A percentile compares a stretch with the other conserved stretches of the same genome.
Conservation (phyloP, 1,140 invertebrate species). For the Saccostrea echinata region DNA sequence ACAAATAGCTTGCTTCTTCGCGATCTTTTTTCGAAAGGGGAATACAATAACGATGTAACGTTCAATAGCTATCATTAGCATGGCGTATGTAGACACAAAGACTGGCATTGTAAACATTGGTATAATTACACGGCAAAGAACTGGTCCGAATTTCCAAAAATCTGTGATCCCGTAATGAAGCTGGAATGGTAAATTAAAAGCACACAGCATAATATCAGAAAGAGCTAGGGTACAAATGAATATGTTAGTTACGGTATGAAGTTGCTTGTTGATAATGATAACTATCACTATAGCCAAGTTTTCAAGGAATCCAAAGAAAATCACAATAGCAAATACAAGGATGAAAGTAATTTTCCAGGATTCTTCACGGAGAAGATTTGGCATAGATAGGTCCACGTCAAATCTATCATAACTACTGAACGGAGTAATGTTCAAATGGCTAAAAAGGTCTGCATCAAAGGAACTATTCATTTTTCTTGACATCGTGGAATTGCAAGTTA, state of each 20-base stretch:
- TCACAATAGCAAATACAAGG: constrained; percentile 75
- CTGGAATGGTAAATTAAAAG: constrained; percentile 89
- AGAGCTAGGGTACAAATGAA: constrained; percentile 97
- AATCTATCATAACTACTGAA: neutral
- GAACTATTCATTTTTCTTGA: neutral
- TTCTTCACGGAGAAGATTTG: constrained; percentile 51
- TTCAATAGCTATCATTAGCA: constrained; percentile 86
- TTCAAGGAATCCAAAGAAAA: constrained; percentile 82
- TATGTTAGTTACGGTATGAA: constrained; percentile 98
- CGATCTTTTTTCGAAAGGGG: constrained; percentile 80
- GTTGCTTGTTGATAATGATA: constrained; percentile 92
- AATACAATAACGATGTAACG: constrained; percentile 85
- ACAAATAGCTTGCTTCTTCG: constrained; percentile 67
- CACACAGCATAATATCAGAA: constrained; percentile 95
- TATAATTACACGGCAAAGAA: constrained; percentile 75
- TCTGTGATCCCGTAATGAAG: constrained; percentile 91
- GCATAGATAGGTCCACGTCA: constrained; percentile 5
- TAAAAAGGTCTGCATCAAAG: neutral
- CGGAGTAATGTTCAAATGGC: neutral
- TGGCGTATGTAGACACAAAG: constrained; percentile 86
- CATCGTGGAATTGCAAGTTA: neutral
- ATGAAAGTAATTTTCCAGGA: constrained; percentile 68
- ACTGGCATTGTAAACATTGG: constrained; percentile 83
- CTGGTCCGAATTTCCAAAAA: constrained; percentile 88
- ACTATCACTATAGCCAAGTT: constrained; percentile 93